Evolutionary conservation across 1,140 invertebrate genomes (phyloP), one percentile per base, ranked within the genome.

Genomic region (Drosophila busckii): DNA sequence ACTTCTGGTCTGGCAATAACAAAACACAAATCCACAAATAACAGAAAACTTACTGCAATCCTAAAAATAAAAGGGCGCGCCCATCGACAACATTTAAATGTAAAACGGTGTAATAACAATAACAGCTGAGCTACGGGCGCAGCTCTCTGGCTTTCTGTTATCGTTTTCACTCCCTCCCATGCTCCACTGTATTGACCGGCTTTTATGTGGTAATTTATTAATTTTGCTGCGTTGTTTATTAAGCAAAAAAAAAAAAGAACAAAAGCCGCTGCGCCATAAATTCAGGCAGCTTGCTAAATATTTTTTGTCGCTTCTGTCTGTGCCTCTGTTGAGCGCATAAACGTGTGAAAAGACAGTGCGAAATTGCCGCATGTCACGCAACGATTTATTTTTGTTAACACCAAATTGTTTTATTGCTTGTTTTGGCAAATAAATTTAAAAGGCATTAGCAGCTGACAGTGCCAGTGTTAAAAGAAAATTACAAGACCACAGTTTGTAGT

Each of bases 61-160:
- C 40, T 34, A 54, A 45, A 60, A 60, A 60, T 54, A 71, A 80
- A 76, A 76, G 71, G 71, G 71, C 67, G 71, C 71, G 73, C 54
- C 73, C 71, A 68, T 63, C 35, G 35, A 10, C 32, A 40, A 37
- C 41, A 66, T 45, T 48, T 38, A 75, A 61, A 75, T 38, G 48
- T 40, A 41, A 41, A 34, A 13, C 38, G n/a, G n/a, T n/a, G n/a
- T 9, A 49, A 44, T 17, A 44, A 34, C 35, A 46, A 26, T 25
- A 65, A 42, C 73, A 71, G 68, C 67, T 71, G 56, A 67, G 48
- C 20, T 49, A 44, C 45, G 9, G 48, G 48, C 44, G 20, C 49
- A 64, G 35, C 46, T 6, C 31, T 67, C 16, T 16, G 19, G n/a
- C 5, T 19, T 3, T 20, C 4, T 12, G n/a, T n/a, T n/a, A n/a